A percentile compares a stretch with the other conserved stretches of the same genome.
Evolutionary conservation across 2,797 vertebrate species (phyloP).

Genomic region (Manis javanica): DNA sequence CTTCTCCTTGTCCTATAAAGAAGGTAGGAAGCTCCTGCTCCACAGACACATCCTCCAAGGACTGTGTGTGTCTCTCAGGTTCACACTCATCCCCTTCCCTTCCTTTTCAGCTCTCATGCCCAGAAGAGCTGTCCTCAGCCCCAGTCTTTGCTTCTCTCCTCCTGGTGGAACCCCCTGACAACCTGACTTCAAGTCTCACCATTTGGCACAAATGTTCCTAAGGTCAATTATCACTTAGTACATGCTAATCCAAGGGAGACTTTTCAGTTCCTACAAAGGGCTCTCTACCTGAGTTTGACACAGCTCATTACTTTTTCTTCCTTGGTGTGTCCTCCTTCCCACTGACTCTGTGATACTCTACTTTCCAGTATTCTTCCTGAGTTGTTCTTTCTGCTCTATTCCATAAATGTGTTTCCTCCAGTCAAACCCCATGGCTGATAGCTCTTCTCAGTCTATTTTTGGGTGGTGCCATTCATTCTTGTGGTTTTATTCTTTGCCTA

Average conservation of each 20-base stretch:
- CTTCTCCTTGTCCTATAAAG: not conserved
- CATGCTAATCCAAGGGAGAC: not conserved
- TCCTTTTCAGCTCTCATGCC: not conserved
- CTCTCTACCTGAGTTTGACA: not conserved
- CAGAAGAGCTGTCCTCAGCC: not conserved
- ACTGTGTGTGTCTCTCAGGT: not conserved
- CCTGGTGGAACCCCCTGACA: not conserved
- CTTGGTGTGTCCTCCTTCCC: not conserved
- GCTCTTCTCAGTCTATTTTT: not conserved
- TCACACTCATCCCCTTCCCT: not conserved
- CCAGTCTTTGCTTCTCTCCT: not conserved
- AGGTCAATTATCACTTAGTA: not conserved
- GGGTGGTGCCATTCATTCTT: not conserved
- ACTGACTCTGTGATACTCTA: not conserved
- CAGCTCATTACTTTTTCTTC: not conserved
- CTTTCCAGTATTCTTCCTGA: not conserved
- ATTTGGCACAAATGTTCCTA: not conserved
- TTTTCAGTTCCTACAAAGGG: not conserved
- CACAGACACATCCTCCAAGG: not conserved
- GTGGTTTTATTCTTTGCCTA: not conserved
- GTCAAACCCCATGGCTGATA: not conserved
- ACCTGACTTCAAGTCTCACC: not conserved
- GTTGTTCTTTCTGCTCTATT: not conserved
- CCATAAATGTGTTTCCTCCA: not conserved
- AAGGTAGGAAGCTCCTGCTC: not conserved